Base-by-base conservation (phyloP, 2,888 invertebrate species). In the Heliconius cydno region DNA sequence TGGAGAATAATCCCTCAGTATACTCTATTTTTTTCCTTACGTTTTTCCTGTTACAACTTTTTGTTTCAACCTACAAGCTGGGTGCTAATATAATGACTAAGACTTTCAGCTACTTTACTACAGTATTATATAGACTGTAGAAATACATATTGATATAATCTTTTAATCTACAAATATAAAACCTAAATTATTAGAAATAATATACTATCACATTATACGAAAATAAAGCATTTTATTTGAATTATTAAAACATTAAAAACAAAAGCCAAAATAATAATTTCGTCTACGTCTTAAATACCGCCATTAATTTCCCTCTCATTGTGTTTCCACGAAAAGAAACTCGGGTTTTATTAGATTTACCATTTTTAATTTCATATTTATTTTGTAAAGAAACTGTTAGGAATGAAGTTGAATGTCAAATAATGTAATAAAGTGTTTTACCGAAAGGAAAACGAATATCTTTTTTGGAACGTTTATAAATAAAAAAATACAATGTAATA, bases 331-430 rank as follows among this genome's bases (percentile, higher is more conserved):
- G 65, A 65, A 74, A 75, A 75, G 75, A 46, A 46, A 63, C 41
- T 63, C 41, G 65, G 52, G 19, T 75, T 75, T 25, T 63, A 75
- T 75, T 75, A 75, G 75, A 66, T 75, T 73, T 34, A 60, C 73
- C 57, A 73, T 73, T 75, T 41, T 66, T 41, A 75, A 75, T 65
- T 75, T 75, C 65, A 75, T 12, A 65, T 65, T 75, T 41, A 75
- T 75, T 66, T 66, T 46, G 28, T 75, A 66, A 65, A 46, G 63
- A 66, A 75, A 57, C 73, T 34, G 60, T 73, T n/a, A 38, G 60
- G n/a, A 73, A 60, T 60, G n/a, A 57, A 60, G 34, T 73, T n/a
- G 34, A 34, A 34, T 22, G 72, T 73, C 72, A 73, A 60, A 57
- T 73, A 73, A 73, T 57, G 34, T 60, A 60, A 73, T 60, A 73